Base-by-base conservation (phyloP, 2,888 invertebrate genomes). In the Synergus laeviventris region DNA sequence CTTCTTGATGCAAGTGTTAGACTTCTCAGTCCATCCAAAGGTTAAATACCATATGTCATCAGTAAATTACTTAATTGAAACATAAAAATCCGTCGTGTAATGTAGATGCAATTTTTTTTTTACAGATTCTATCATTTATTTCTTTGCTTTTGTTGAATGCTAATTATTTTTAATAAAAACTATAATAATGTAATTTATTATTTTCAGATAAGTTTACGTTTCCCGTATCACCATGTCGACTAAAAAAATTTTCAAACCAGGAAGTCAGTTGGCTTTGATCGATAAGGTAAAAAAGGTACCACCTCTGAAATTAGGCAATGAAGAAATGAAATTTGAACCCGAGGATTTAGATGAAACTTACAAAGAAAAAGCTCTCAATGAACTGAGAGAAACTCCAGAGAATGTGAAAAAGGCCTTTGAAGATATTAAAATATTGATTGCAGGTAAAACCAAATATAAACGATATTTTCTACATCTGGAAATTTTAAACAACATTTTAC, bases 311-410 rank as follows among this genome's bases (percentile, higher is more conserved):
- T 91, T 95, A 87, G 95, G 94, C 2, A 84, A 89, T 12, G 91
- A 92, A 36, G 91, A 91, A 76, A 92, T 96, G 73, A 91, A 92
- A 78, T 89, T 96, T 81, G 96, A 96, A 82, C 91, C 93, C 24
- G 92, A 93, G 31, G 93, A 94, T 0, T 88, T 94, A 11, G 93
- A 94, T 61, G 93, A 93, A 42, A 91, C 91, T 84, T 93, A 92
- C 21, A 85, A 91, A 73, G 93, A 95, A 86, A 94, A 93, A 84
- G 95, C 96, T 0, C 91, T 91, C 83, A 92, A 89, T 18, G 96
- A 97, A 87, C 91, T 96, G 18, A 92, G 95, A 78, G 96, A 97
- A 90, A 93, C 94, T 0, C 94, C 95, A 0, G 95, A 95, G 87
- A 91, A 92, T 24, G 92, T 94, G 7, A 92, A 93, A 78, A 89